Conservation (phyloP, 2,888 invertebrate species). For the Pseudococcus longispinus region DNA sequence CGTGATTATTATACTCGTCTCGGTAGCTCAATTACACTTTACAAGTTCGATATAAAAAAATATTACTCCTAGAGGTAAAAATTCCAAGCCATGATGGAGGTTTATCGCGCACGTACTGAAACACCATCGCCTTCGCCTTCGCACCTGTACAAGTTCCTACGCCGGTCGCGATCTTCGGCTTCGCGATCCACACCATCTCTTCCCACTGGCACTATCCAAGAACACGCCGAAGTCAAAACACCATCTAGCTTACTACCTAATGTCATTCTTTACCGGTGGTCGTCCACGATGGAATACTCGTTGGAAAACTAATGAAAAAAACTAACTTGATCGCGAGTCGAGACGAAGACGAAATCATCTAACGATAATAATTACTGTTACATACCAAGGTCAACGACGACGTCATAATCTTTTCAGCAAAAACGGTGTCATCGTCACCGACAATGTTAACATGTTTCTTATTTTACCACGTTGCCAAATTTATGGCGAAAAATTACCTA, state of each 20-base stretch:
- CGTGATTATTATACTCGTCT: not conserved
- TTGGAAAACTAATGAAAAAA: not conserved
- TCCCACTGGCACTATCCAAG: not conserved
- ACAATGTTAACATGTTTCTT: slow-evolving; percentile 44
- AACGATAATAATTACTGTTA: slow-evolving; percentile 49
- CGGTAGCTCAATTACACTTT: not conserved
- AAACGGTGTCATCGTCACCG: slow-evolving; percentile 49
- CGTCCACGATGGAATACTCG: not conserved
- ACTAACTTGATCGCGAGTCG: not conserved
- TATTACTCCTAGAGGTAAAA: not conserved
- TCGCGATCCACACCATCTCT: not conserved
- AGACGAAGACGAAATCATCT: slow-evolving; percentile 20
- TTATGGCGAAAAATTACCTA: not conserved
- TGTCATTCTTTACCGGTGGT: not conserved
- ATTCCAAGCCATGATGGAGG: not conserved
- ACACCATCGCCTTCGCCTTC: not conserved
- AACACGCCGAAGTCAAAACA: not conserved
- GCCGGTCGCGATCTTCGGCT: not conserved
- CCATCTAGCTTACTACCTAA: not conserved
- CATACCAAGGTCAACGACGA: slow-evolving; percentile 38
- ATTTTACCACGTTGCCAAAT: slow-evolving; percentile 9
- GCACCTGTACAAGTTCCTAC: not conserved
- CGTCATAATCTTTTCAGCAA: slow-evolving; percentile 34
- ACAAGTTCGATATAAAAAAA: not conserved
- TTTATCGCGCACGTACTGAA: not conserved